phyloP scores from a whole-genome alignment of 2,113 vertebrate genomes.

The Hyaena hyaena region DNA sequence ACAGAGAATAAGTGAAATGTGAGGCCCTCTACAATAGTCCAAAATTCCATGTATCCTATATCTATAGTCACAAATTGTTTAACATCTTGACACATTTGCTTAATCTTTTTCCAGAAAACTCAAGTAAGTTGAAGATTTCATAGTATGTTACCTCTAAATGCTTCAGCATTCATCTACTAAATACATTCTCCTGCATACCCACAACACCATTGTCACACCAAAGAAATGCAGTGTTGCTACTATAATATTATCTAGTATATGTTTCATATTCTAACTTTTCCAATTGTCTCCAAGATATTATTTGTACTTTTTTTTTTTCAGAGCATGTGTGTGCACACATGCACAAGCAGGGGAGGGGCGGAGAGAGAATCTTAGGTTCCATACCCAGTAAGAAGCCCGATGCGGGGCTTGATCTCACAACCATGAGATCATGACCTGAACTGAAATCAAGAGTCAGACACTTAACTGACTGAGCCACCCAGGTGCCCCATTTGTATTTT shows the following conservation, averaged over 20 bases:
- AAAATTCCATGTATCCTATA: not conserved
- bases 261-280: not conserved
- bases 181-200: not conserved
- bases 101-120: not conserved
- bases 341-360: too few species aligned
- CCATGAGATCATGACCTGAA: too few species aligned
- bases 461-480: too few species aligned
- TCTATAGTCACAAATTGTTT: not conserved
- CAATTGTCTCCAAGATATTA: not conserved
- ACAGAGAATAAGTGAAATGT: not conserved
- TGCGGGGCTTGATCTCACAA: too few species aligned
- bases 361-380: too few species aligned
- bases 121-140: not conserved
- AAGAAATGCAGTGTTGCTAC: slow-evolving; percentile 23
- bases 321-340: too few species aligned
- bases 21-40: not conserved
- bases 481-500: too few species aligned
- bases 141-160: not conserved
- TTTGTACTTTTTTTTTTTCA: not conserved
- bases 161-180: not conserved
- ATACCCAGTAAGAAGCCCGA: too few species aligned
- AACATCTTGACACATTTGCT: slow-evolving; percentile 20
- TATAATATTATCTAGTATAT: not conserved
- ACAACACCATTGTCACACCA: not conserved
- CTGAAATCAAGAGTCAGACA: too few species aligned